These are phyloP conservation scores for Malacoraja senta DNA, from an alignment of 2,797 vertebrate species.

Conservation along the genomic window DNA sequence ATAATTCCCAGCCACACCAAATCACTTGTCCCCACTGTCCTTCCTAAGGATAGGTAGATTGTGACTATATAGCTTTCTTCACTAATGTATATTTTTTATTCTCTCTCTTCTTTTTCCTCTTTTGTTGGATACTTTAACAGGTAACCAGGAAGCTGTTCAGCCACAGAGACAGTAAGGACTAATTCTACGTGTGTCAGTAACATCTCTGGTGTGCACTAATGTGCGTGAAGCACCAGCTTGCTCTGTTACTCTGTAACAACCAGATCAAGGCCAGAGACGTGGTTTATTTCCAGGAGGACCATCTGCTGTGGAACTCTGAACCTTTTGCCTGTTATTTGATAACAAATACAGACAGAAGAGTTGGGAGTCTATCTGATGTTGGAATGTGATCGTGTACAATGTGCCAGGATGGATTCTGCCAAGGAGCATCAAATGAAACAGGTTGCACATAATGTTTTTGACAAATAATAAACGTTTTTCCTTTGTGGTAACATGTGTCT, in stretches of 20 bases:
- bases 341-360: background rate
- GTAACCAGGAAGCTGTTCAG: constrained; percentile 51
- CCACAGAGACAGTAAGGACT: constrained; percentile 55
- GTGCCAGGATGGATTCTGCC: background rate
- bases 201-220: constrained; percentile 51
- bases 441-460: background rate
- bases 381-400: background rate
- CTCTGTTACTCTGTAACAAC: constrained; percentile 47
- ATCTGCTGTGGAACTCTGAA: constrained; percentile 43
- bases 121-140: constrained; percentile 49
- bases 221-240: constrained; percentile 41
- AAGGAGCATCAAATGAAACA: background rate
- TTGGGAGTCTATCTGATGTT: background rate
- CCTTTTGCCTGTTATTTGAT: constrained; percentile 40
- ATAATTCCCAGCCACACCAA: background rate
- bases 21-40: constrained; percentile 41
- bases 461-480: background rate
- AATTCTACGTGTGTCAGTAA: constrained; percentile 45
- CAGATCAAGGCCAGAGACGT: constrained; percentile 43
- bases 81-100: constrained; percentile 57
- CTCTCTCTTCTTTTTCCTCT: constrained; percentile 50
- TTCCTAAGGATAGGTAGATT: constrained; percentile 44
- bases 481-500: background rate
- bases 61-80: constrained; percentile 43
- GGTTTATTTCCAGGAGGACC: constrained; percentile 59